Evolutionary conservation across 1,140 invertebrate genomes (phyloP).

Genomic region (Lordiphosa mommai): DNA sequence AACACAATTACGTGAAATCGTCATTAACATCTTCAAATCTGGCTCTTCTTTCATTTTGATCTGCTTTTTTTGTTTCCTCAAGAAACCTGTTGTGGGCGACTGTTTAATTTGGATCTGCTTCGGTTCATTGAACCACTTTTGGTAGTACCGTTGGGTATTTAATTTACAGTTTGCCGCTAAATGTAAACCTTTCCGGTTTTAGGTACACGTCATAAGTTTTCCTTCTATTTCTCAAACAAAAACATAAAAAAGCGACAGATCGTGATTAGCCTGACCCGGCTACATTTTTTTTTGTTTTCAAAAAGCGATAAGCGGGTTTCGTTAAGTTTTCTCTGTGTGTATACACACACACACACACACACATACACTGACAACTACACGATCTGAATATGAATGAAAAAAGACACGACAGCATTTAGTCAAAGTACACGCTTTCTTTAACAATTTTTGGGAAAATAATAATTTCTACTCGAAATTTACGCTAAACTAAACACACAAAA

Average conservation of each 20-base stretch:
- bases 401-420: conserved; percentile 57
- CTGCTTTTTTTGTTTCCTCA: neutral
- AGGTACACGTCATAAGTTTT: conserved; percentile 61
- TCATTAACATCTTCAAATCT: conserved; percentile 50
- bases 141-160: conserved; percentile 24
- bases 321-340: conserved; percentile 22
- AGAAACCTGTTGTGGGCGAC: conserved; percentile 41
- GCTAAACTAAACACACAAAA: conserved; percentile 25
- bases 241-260: conserved; percentile 7
- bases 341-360: conserved; percentile 5
- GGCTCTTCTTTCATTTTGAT: conserved; percentile 14
- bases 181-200: conserved; percentile 15
- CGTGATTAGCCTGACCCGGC: conserved; percentile 22
- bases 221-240: conserved; percentile 20
- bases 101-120: conserved; percentile 8
- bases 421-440: conserved; percentile 74
- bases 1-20: conserved; percentile 43
- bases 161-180: conserved; percentile 60
- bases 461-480: conserved; percentile 30
- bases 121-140: conserved; percentile 35
- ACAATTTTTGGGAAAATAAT: conserved; percentile 21
- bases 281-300: conserved; percentile 25
- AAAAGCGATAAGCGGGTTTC: conserved; percentile 29
- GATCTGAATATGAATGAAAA: conserved; percentile 71
- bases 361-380: conserved; percentile 15